A percentile compares a stretch with the other conserved stretches of the same genome.
phyloP scores from a whole-genome alignment of 30 jellyfish, hydroid and myxozoan genomes.

The Phacellophora camtschatica region DNA sequence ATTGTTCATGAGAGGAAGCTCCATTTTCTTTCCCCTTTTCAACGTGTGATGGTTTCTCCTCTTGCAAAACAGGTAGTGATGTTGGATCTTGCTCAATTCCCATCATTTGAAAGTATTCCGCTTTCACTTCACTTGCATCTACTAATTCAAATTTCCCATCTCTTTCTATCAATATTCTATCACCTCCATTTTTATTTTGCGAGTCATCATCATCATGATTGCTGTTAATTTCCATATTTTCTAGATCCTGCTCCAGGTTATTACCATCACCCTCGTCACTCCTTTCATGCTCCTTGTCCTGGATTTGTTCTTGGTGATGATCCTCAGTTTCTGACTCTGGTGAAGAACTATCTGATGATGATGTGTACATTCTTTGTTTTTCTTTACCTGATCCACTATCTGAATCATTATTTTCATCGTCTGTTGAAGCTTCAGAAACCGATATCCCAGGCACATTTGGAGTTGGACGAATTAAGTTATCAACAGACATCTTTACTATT shows the following conservation, averaged over 20 bases:
- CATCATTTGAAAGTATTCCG: constrained; percentile 58
- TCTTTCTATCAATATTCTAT: constrained; percentile 75
- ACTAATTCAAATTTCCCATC: constrained; percentile 95
- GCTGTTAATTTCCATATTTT: neutral
- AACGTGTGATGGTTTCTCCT: neutral
- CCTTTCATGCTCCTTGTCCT: neutral
- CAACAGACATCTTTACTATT: too few species aligned
- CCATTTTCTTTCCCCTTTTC: neutral
- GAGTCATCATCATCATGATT: neutral
- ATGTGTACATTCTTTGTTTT: neutral
- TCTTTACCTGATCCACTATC: neutral
- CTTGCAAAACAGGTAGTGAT: too few species aligned
- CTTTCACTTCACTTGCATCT: constrained; percentile 77
- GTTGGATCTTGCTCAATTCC: constrained; percentile 8
- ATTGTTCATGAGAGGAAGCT: neutral
- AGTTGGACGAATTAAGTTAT: too few species aligned
- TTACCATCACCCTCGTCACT: neutral
- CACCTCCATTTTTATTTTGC: constrained; percentile 42
- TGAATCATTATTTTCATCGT: neutral
- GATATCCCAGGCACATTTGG: constrained; percentile 51
- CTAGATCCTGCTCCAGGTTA: neutral
- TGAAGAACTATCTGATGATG: neutral
- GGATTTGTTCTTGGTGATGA: neutral
- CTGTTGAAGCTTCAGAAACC: constrained; percentile 47
- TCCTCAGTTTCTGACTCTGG: neutral